phyloP scores from a whole-genome alignment of 2,888 invertebrate genomes.

The Drosophila subsilvestris region DNA sequence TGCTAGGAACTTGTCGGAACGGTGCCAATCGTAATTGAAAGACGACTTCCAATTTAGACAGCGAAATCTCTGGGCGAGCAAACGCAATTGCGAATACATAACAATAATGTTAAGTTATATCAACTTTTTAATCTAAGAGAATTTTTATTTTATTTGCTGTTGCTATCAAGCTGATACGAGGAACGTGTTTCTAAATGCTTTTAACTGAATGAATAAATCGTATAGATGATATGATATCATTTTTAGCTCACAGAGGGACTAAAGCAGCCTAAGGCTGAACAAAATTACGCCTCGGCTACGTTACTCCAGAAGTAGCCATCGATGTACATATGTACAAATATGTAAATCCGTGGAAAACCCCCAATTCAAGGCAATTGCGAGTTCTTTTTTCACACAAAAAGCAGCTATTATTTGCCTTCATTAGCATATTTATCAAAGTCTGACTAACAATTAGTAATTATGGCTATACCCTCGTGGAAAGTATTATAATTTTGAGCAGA shows the following conservation, averaged over 20 bases:
- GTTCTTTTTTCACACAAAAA: conserved; percentile 34
- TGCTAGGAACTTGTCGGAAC: conserved; percentile 7
- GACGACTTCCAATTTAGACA: conserved; percentile 57
- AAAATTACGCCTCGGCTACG: conserved; percentile 9
- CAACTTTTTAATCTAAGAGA: too few relatives aligned
- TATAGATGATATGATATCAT: conserved; percentile 5
- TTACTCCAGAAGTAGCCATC: conserved; percentile 12
- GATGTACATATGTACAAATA: conserved; percentile 12
- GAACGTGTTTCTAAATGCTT: conserved; percentile 4
- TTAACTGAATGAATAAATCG: conserved; percentile 6
- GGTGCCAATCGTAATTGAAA: neutral
- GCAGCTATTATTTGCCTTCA: conserved; percentile 44
- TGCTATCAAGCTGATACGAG: neutral
- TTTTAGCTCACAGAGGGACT: neutral
- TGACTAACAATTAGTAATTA: conserved; percentile 58
- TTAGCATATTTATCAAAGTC: conserved; percentile 60
- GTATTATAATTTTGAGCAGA: neutral
- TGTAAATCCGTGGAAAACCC: conserved; percentile 26
- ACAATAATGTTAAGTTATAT: neutral
- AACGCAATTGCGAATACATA: conserved; percentile 11
- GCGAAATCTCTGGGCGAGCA: neutral
- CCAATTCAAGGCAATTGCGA: conserved; percentile 40
- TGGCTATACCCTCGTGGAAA: neutral
- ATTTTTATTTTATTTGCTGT: conserved; percentile 1
- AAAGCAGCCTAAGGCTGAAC: too few relatives aligned